These are phyloP conservation scores for Nemoura dubitans DNA, from an alignment of 2,888 invertebrate genomes.

Conservation along the genomic window DNA sequence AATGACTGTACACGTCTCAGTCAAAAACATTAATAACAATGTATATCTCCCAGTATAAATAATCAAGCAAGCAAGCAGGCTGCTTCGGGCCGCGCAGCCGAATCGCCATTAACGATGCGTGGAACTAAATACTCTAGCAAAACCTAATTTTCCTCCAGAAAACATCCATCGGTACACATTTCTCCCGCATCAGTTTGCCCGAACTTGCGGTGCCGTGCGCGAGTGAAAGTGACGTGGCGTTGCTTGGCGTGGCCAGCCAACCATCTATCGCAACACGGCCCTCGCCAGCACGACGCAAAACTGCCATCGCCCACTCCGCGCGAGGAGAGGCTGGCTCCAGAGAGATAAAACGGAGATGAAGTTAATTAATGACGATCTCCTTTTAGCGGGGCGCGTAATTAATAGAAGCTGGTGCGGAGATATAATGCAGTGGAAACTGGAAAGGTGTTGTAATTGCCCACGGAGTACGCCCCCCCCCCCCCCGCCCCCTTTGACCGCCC, in stretches of 20 bases:
- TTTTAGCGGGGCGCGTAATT: constrained; percentile 8
- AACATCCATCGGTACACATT: not conserved
- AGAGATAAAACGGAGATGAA: constrained; percentile 25
- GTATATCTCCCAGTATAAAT: not conserved
- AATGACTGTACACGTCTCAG: not conserved
- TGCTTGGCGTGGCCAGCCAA: not conserved
- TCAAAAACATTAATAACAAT: not conserved
- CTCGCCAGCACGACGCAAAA: not conserved
- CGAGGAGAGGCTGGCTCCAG: too few species aligned
- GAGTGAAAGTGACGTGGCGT: not conserved
- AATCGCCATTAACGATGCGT: not conserved
- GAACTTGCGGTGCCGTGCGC: not conserved
- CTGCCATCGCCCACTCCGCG: not conserved
- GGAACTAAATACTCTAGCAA: not conserved
- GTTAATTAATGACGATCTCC: constrained; percentile 27
- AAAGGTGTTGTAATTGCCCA: not conserved
- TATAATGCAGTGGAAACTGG: constrained; percentile 2
- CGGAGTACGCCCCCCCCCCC: not conserved
- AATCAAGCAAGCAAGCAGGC: not conserved
- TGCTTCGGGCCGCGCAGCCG: not conserved
- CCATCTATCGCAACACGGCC: not conserved
- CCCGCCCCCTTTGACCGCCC: not conserved
- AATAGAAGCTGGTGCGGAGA: constrained; percentile 15
- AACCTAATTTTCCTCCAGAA: not conserved
- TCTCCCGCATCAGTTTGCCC: not conserved